Conservation (phyloP, 2,797 vertebrate species). For the Leuciscus waleckii region DNA sequence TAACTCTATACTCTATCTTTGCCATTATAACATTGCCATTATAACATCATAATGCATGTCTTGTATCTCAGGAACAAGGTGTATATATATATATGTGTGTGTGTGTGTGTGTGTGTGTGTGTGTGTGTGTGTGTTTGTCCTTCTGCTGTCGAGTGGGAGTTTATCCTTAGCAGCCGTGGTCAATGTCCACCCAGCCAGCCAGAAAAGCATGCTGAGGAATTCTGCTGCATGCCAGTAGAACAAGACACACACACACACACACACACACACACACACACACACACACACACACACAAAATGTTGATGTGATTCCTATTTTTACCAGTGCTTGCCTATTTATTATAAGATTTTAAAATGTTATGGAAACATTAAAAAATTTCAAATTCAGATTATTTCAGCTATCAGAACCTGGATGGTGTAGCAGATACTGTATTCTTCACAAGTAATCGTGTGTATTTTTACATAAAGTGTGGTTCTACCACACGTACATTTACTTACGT, state of each 20-base stretch:
- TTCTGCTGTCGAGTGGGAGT: conserved; percentile 33
- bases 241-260: background rate
- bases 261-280: background rate
- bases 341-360: background rate
- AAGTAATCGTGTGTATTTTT: background rate
- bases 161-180: conserved; percentile 44
- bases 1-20: conserved; percentile 11
- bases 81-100: too few species aligned
- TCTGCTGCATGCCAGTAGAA: conserved; percentile 24
- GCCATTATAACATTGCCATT: background rate
- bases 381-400: background rate
- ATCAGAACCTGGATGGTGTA: too few species aligned
- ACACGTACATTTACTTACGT: too few species aligned
- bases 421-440: too few species aligned
- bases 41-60: background rate
- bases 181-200: conserved; percentile 43
- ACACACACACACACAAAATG: background rate
- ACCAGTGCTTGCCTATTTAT: background rate
- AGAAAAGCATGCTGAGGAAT: conserved; percentile 26
- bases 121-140: conserved; percentile 31
- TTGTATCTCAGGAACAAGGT: background rate
- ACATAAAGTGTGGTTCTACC: background rate
- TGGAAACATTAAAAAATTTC: background rate
- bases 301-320: background rate
- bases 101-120: too few species aligned